phyloP scores from a whole-genome alignment of 2,797 vertebrate genomes.

The Pantherophis alleghaniensis region DNA sequence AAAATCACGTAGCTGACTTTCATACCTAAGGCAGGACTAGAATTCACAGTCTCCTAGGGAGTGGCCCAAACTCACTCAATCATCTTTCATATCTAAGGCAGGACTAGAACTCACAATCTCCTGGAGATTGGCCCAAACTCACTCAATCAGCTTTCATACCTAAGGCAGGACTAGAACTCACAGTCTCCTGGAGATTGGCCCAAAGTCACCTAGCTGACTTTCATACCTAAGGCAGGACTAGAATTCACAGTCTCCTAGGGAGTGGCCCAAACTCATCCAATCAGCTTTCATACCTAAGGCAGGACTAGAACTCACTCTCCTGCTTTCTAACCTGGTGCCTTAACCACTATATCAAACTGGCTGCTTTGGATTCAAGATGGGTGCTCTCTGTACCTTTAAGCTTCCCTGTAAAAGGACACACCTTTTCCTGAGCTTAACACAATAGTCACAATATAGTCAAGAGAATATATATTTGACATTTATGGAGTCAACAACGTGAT shows the following conservation, averaged over 20 bases:
- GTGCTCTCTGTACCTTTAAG: background rate
- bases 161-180: too few species aligned
- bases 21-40: background rate
- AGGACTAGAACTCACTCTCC: background rate
- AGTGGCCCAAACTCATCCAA: background rate
- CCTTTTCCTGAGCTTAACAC: background rate
- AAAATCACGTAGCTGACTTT: background rate
- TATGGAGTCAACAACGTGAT: background rate
- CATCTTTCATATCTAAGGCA: background rate
- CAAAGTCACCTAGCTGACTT: too few species aligned
- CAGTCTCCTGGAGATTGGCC: too few species aligned
- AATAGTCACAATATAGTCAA: background rate
- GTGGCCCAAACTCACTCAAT: background rate
- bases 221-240: too few species aligned
- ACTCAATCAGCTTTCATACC: too few species aligned
- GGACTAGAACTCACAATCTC: background rate
- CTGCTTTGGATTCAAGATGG: background rate
- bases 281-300: too few species aligned
- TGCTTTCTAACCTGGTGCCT: background rate
- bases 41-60: background rate
- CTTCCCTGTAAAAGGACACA: background rate
- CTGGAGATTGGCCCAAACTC: background rate
- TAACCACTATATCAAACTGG: background rate
- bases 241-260: background rate
- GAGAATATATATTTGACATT: background rate